phyloP scores from a whole-genome alignment of 2,888 invertebrate genomes.

The Hydroisotoma schaefferi region DNA sequence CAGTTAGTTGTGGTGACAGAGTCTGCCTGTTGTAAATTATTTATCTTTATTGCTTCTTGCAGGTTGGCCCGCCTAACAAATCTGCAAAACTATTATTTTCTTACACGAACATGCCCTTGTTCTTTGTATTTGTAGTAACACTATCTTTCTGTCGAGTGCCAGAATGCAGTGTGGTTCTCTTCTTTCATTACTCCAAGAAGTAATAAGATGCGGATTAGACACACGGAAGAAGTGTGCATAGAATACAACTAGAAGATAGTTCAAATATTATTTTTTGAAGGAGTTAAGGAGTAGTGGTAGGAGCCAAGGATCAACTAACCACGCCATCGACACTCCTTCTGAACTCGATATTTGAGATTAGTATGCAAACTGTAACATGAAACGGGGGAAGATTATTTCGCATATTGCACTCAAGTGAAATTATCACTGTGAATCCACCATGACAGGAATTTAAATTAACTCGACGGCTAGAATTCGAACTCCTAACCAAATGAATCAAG shows the following conservation, averaged over 20 bases:
- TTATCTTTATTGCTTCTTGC: constrained; percentile 39
- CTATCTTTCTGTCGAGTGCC: too few relatives aligned
- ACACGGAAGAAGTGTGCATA: too few relatives aligned
- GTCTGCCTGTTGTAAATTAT: constrained; percentile 36
- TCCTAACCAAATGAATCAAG: too few relatives aligned
- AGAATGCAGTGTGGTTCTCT: constrained; percentile 9
- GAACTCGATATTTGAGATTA: constrained; percentile 2
- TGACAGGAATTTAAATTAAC: constrained; percentile 3
- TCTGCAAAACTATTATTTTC: constrained; percentile 10
- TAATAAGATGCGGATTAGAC: neutral
- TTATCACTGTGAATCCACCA: neutral
- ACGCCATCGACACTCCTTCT: neutral
- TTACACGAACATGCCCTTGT: neutral
- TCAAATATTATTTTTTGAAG: too few relatives aligned
- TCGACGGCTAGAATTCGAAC: too few relatives aligned
- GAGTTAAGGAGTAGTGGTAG: too few relatives aligned
- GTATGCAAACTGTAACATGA: neutral
- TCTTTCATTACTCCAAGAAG: constrained; percentile 3
- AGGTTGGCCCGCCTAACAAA: constrained; percentile 30
- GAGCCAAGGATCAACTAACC: neutral
- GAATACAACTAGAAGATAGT: too few relatives aligned
- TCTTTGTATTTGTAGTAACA: neutral
- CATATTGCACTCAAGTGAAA: constrained; percentile 4
- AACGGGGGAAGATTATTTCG: constrained; percentile 4
- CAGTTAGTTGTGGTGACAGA: constrained; percentile 30